Percentiles rank a stretch among this genome's conserved stretches.
These are phyloP conservation scores for Zelostemma sp. DNA, from an alignment of 1,140 invertebrate species.

Conservation along the genomic window DNA sequence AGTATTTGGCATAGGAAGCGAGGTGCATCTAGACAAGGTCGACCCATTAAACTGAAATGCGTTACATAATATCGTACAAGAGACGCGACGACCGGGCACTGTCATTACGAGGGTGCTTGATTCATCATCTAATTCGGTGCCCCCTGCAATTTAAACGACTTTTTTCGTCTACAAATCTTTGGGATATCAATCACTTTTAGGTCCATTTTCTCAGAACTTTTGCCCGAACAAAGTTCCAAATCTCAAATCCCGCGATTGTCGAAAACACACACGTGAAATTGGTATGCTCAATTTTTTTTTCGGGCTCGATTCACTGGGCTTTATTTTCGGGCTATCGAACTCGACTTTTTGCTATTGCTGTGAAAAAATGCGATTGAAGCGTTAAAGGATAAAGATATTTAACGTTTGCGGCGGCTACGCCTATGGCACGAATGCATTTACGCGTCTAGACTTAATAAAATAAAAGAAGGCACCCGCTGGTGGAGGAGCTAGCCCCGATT, in stretches of 20 bases:
- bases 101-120: constrained; percentile 61
- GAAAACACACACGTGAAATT: no score
- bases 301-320: no score
- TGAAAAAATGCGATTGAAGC: no score
- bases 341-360: no score
- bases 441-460: constrained; percentile 70
- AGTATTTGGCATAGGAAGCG: constrained; percentile 55
- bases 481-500: constrained; percentile 54
- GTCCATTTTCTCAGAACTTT: no score
- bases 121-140: constrained; percentile 30
- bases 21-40: constrained; percentile 65
- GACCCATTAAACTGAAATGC: constrained; percentile 63
- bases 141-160: constrained; percentile 42
- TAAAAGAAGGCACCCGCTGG: constrained; percentile 64
- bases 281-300: no score
- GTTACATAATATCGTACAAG: constrained; percentile 61
- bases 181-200: no score
- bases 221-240: no score
- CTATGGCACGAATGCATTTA: constrained; percentile 68
- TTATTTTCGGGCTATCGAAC: no score
- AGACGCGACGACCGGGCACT: constrained; percentile 59
- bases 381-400: not conserved
- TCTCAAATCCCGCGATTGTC: no score
- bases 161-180: no score
- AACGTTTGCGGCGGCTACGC: constrained; percentile 57